Conservation (phyloP, 2,113 vertebrate genomes). For the Uria lomvia region DNA sequence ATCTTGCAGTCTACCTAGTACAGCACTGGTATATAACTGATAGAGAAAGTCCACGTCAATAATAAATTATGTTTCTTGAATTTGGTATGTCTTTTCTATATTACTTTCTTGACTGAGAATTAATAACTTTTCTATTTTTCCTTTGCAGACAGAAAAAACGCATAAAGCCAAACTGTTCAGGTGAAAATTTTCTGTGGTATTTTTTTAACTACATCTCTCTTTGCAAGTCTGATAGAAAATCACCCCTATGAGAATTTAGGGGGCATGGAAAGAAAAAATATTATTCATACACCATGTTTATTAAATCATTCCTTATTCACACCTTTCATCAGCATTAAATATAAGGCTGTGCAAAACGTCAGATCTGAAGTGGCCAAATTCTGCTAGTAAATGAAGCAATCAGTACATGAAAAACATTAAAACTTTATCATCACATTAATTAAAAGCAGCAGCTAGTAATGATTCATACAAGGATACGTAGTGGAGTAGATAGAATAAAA, state of each 20-base stretch:
- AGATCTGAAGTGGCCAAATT: background rate
- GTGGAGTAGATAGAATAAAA: background rate
- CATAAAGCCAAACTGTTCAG: rapidly evolving
- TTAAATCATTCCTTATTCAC: background rate
- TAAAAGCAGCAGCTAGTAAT: background rate
- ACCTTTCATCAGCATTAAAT: background rate
- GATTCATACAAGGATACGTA: background rate
- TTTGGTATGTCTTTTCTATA: background rate
- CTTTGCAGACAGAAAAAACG: background rate
- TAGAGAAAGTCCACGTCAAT: background rate
- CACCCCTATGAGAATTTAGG: background rate
- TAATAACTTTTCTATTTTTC: background rate
- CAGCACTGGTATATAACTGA: background rate
- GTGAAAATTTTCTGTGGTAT: background rate
- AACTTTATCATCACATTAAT: background rate
- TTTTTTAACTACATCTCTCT: background rate
- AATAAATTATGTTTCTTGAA: background rate
- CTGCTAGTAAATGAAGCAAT: background rate
- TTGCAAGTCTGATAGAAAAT: background rate
- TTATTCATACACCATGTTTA: background rate
- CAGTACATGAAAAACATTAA: background rate
- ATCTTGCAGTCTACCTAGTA: background rate
- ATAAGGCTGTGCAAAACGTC: background rate
- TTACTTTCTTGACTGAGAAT: background rate
- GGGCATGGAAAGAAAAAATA: background rate